Evolutionary conservation across 2,888 invertebrate genomes (phyloP).

Genomic region (Blomia tropicalis): DNA sequence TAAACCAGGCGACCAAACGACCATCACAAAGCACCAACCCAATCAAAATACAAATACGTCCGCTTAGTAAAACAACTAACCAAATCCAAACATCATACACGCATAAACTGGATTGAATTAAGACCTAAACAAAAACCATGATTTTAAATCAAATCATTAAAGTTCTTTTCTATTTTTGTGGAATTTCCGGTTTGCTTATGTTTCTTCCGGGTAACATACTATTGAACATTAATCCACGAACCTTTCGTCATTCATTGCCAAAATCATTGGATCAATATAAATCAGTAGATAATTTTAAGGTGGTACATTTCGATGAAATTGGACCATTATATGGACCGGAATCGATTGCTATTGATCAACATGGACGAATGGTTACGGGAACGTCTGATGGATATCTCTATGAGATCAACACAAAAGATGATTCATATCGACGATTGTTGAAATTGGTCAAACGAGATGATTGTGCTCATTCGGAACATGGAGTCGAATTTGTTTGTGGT

Average conservation of each 20-base stretch:
- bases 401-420: constrained; percentile 45
- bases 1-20: too few relatives aligned
- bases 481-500: constrained; percentile 28
- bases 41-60: too few relatives aligned
- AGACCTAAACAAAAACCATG: too few relatives aligned
- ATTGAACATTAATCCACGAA: not conserved
- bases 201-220: not conserved
- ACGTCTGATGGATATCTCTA: constrained; percentile 62
- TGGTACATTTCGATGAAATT: not conserved
- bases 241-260: not conserved
- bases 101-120: too few relatives aligned
- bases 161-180: not conserved
- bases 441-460: constrained; percentile 22
- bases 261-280: not conserved
- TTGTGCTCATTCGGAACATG: constrained; percentile 25
- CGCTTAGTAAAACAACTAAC: too few relatives aligned
- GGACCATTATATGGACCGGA: constrained; percentile 58
- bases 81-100: too few relatives aligned
- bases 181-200: not conserved
- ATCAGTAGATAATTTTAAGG: not conserved
- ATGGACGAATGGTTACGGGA: constrained; percentile 58
- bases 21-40: too few relatives aligned
- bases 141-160: constrained; percentile 1
- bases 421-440: constrained; percentile 13
- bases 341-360: constrained; percentile 46